Conservation (phyloP, 2,888 invertebrate genomes). For the Agrochola lota region DNA sequence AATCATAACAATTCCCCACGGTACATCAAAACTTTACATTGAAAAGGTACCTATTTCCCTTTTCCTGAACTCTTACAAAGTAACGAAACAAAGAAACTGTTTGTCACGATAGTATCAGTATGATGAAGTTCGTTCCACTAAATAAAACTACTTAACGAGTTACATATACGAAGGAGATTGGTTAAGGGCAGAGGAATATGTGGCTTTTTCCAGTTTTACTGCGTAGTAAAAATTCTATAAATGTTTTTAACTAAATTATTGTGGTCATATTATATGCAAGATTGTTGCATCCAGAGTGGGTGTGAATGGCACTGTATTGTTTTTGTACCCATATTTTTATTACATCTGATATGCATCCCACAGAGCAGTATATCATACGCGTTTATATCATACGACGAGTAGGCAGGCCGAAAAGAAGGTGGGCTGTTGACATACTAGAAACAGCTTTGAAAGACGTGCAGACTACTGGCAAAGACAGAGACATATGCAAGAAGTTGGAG, state of each 20-base stretch:
- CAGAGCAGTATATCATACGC: neutral
- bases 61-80: conserved; percentile 64
- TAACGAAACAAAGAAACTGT: conserved; percentile 70
- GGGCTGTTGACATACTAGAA: no score
- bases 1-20: conserved; percentile 44
- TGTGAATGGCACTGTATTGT: conserved; percentile 54
- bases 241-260: conserved; percentile 78
- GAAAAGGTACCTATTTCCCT: conserved; percentile 22
- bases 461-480: no score
- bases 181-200: conserved; percentile 63
- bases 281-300: conserved; percentile 69
- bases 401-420: no score
- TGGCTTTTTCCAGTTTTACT: conserved; percentile 73
- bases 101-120: conserved; percentile 61
- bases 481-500: no score
- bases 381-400: neutral
- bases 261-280: conserved; percentile 76
- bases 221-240: conserved; percentile 78
- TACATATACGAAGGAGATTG: conserved; percentile 63
- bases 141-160: conserved; percentile 68
- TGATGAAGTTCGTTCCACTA: conserved; percentile 63
- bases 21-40: conserved; percentile 34
- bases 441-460: no score
- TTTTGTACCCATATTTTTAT: conserved; percentile 47
- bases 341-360: conserved; percentile 37